A percentile compares a stretch with the other conserved stretches of the same genome.
Evolutionary conservation across 2,888 invertebrate genomes (phyloP).

Genomic region (Ceriagrion tenellum): DNA sequence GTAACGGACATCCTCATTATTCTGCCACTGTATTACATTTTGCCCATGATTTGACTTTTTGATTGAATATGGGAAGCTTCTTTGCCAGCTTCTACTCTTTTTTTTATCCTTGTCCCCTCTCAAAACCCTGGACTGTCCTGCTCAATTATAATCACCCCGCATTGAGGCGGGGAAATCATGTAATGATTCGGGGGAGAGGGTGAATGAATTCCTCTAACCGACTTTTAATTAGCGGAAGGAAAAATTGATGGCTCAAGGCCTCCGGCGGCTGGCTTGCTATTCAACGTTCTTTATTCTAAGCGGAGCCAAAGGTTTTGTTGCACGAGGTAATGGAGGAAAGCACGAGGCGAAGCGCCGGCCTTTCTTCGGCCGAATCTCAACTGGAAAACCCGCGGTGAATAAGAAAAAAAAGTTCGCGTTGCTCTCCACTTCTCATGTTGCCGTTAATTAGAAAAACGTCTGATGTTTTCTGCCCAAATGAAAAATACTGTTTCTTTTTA

Average conservation of each 20-base stretch:
- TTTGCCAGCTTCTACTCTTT: background rate
- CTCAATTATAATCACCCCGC: background rate
- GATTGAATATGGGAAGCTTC: background rate
- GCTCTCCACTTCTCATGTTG: background rate
- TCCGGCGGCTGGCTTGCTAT: background rate
- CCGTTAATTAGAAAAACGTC: background rate
- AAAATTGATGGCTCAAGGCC: background rate
- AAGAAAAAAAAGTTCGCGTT: background rate
- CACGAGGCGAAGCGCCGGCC: background rate
- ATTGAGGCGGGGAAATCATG: background rate
- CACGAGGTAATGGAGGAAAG: background rate
- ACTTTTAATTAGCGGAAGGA: conserved; percentile 14
- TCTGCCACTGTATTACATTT: too few relatives aligned
- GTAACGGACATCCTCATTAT: too few relatives aligned
- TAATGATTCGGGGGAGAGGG: background rate
- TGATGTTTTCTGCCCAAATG: too few relatives aligned
- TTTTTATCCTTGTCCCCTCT: background rate
- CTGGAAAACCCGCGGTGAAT: background rate
- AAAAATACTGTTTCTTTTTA: background rate
- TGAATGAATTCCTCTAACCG: background rate
- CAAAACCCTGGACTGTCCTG: background rate
- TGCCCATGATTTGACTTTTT: too few relatives aligned
- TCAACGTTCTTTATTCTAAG: background rate
- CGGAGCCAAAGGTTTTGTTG: background rate
- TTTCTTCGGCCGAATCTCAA: background rate